Evolutionary conservation across 2,797 vertebrate genomes (phyloP).

Genomic region (Decapterus maruadsi): DNA sequence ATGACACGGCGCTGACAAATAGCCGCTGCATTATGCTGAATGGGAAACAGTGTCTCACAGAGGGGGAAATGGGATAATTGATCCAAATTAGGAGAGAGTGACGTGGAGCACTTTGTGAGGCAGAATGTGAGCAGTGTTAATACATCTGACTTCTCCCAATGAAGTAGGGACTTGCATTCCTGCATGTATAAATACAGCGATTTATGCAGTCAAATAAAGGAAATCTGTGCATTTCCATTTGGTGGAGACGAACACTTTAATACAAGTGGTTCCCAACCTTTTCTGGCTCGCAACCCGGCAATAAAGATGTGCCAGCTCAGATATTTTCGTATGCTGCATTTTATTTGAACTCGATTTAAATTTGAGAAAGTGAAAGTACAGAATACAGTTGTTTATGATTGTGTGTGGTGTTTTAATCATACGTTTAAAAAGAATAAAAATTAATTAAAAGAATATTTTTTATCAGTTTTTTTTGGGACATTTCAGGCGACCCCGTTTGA

Average conservation of each 20-base stretch:
- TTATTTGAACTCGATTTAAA: no score
- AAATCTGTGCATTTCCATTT: slow-evolving; percentile 23
- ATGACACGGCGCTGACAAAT: slow-evolving; percentile 79
- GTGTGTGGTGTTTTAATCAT: no score
- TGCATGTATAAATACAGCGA: slow-evolving; percentile 51
- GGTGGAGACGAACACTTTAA: slow-evolving; percentile 2
- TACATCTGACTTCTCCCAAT: slow-evolving; percentile 49
- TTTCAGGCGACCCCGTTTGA: no score
- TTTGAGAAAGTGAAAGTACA: no score
- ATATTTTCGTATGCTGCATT: no score
- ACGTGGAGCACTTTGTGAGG: slow-evolving; percentile 64
- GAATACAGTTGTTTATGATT: no score
- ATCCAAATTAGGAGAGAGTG: slow-evolving; percentile 82
- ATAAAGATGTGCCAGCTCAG: no score
- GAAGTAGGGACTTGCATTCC: slow-evolving; percentile 56
- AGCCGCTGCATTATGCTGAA: slow-evolving; percentile 70
- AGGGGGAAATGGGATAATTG: slow-evolving; percentile 84
- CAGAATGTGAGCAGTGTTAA: slow-evolving; percentile 72
- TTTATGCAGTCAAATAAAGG: slow-evolving; percentile 20
- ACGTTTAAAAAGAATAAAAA: no score
- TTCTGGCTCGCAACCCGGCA: no score
- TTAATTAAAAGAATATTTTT: no score
- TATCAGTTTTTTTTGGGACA: slow-evolving; percentile 1
- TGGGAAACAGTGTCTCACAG: slow-evolving; percentile 77
- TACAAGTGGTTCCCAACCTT: no score